Evolutionary conservation across 1,140 invertebrate species (phyloP).

Genomic region (Cherax destructor): DNA sequence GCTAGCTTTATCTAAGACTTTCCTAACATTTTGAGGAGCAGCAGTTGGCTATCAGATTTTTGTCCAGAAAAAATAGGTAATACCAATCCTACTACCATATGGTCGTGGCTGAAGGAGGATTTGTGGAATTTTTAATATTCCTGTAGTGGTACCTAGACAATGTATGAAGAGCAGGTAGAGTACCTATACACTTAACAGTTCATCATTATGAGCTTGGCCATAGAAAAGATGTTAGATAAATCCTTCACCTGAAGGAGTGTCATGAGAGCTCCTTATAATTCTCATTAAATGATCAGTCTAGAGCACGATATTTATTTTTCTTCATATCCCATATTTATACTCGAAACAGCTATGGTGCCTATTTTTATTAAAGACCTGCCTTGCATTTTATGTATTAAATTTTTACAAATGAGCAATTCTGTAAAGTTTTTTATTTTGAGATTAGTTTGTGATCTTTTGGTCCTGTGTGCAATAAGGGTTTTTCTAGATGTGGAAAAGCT

Average conservation of each 20-base stretch:
- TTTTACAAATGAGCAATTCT: neutral
- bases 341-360: slow-evolving; percentile 59
- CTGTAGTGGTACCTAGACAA: neutral
- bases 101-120: neutral
- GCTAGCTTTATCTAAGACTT: neutral
- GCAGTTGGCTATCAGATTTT: slow-evolving; percentile 17
- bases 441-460: neutral
- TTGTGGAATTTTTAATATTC: neutral
- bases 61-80: neutral
- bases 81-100: neutral
- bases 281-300: slow-evolving; percentile 1
- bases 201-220: slow-evolving; percentile 39
- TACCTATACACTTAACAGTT: neutral
- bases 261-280: slow-evolving; percentile 18
- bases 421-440: slow-evolving; percentile 28
- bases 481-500: slow-evolving; percentile 13
- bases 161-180: slow-evolving; percentile 2
- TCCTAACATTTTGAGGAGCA: slow-evolving; percentile 22
- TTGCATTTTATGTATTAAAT: slow-evolving; percentile 54
- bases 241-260: neutral
- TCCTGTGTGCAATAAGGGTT: neutral
- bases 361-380: slow-evolving; percentile 53
- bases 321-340: neutral
- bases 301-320: neutral
- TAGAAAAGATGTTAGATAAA: neutral